Evolutionary conservation across 1,140 invertebrate species (phyloP), one percentile per base, ranked within the genome.

Genomic region (Leptinotarsa texana): DNA sequence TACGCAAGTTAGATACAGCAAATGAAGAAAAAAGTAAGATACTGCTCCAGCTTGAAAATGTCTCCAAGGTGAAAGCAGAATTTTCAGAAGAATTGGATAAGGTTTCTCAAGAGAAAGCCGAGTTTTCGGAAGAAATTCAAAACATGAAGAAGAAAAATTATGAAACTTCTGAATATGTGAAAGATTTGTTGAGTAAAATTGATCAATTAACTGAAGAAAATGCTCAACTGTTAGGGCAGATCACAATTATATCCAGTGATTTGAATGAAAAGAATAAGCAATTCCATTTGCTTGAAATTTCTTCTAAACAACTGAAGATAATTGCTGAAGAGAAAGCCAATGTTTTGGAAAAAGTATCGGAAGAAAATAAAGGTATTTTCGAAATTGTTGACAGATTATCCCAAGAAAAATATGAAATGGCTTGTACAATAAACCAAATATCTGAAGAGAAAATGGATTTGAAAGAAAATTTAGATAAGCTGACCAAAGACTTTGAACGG

Each of bases 1-100:
- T 57, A 18, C 51, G n/a, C 0, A 15, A 57, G 17, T 18, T 57
- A 18, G n/a, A 57, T 18, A 57, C n/a, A 17, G 51, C 51, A 57
- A 42, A n/a, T 57, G 47, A 57, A 63, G 24, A 57, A 63, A 68
- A 33, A 27, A 69, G 62, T 17, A 66, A 77, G 15, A 70, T 74
- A 24, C 47, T 69, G 27, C 21, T 21, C 24, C 62, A 77, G 47
- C 33, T 67, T 18, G 69, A 74, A 51, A 73, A 18, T 3, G 24
- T 67, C 13, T 48, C 57, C 11, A 24, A 74, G 42, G 18, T 72
- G 17, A 76, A 78, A 72, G 61, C 69, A 6, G 73, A 78, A 66
- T 69, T 78, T 17, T 68, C 67, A 17, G 74, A 75, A 66, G 67
- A 78, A 57, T 74, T 76, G 24, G 63, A 74, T 71, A 42, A 63